Base-by-base conservation (phyloP, 2,888 invertebrate species). In the Oscheius sp. region DNA sequence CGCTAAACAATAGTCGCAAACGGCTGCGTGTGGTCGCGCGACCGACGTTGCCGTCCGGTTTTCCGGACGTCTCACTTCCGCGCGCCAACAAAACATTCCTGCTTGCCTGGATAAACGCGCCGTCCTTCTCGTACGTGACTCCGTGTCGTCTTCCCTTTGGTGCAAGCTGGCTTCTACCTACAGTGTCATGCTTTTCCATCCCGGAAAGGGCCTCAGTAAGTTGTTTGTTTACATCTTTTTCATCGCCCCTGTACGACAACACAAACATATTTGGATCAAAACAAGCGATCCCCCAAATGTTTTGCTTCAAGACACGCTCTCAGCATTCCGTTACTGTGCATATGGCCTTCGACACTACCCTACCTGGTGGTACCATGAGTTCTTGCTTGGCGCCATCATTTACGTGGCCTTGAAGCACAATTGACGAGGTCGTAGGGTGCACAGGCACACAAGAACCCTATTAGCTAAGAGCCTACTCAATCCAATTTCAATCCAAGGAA, bases 131-230 rank as follows among this genome's bases (percentile, higher is more conserved):
- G 9, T 63, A 32, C 63, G 63, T 63, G 63, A 63, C 63, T 63
- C 63, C 68, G 68, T 55, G 68, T 60, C 13, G 53, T 55, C 33
- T 68, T 55, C 37, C 55, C 68, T 11, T 7, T n/a, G 29, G 63
- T 63, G 55, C 68, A 76, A 77, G 60, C 80, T 80, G 77, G 77
- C 78, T 59, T 76, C 76, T 75, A 71, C 75, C 72, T 80, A 76
- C 75, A 80, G 77, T 77, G 77, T 78, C 55, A 77, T 80, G 80
- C 70, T 80, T 55, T 80, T 80, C 63, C 76, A 77, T 58, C 78
- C 80, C 63, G 80, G 78, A 3, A 80, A 78, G 75, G 80, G 80
- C 57, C 63, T 80, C 65, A 76, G 80, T 79, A 51, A 79, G 80
- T 79, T 42, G 42, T 42, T 50, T 57, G 53, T 70, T 13, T 33